Conservation (phyloP, 2,888 invertebrate species). For the Acleris emargana region DNA sequence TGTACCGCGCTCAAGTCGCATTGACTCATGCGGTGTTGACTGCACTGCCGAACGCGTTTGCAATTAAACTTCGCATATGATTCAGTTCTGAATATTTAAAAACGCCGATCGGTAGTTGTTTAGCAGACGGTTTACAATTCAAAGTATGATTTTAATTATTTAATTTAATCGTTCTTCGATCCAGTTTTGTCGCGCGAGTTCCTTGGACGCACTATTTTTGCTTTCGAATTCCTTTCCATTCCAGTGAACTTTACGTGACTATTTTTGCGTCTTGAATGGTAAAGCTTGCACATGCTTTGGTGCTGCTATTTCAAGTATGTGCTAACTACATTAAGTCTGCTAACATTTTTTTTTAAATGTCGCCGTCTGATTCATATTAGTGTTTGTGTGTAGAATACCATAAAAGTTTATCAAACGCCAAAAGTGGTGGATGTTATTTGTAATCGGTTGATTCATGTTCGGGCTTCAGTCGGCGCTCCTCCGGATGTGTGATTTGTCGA, state of each 20-base stretch:
- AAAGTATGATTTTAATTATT: constrained; percentile 3
- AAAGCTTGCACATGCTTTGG: constrained; percentile 45
- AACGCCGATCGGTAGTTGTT: constrained; percentile 68
- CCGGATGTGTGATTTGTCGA: constrained; percentile 83
- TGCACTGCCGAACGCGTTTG: constrained; percentile 71
- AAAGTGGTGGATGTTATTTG: constrained; percentile 53
- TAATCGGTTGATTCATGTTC: constrained; percentile 74
- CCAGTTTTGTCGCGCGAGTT: constrained; percentile 40
- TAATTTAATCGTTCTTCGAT: constrained; percentile 33
- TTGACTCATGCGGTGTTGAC: constrained; percentile 59
- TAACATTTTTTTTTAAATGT: constrained; percentile 21
- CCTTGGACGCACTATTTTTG: constrained; percentile 43
- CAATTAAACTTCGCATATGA: constrained; percentile 67
- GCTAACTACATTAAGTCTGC: neutral
- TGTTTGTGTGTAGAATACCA: constrained; percentile 53
- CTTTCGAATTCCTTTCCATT: constrained; percentile 45
- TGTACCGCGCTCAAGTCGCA: constrained; percentile 50
- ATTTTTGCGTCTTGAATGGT: constrained; percentile 52
- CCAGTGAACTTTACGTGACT: constrained; percentile 51
- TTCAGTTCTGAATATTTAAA: constrained; percentile 71
- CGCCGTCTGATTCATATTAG: constrained; percentile 33
- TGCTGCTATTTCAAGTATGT: constrained; percentile 33
- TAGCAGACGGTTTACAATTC: constrained; percentile 39
- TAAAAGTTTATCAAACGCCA: constrained; percentile 63
- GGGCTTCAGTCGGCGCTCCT: constrained; percentile 63